A percentile compares a stretch with the other conserved stretches of the same genome.
These are phyloP conservation scores for Bergia puertoricense DNA, from an alignment of 92 coral and sea anemone genomes.

Conservation along the genomic window DNA sequence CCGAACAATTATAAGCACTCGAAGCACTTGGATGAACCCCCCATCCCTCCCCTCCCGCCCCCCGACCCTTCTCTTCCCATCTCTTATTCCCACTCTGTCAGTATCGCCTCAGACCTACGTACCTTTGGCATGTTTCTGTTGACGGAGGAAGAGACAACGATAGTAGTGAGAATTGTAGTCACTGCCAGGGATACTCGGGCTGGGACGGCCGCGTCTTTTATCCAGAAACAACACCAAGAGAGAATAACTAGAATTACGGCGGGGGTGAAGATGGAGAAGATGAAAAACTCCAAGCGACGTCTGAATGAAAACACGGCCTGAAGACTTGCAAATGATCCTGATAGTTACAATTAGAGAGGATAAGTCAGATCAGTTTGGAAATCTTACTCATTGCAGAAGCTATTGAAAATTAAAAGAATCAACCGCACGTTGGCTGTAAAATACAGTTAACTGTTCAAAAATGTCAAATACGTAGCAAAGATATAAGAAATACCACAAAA, in stretches of 20 bases:
- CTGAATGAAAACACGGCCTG: slow-evolving; percentile 59
- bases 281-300: slow-evolving; percentile 72
- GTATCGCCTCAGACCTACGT: not conserved
- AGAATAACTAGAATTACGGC: slow-evolving; percentile 63
- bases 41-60: too few species aligned
- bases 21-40: too few species aligned
- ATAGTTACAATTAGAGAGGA: not conserved
- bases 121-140: slow-evolving; percentile 81
- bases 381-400: too few species aligned
- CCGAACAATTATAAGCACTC: too few species aligned
- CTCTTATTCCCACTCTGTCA: not conserved
- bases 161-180: slow-evolving; percentile 70
- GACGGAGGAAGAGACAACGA: slow-evolving; percentile 65
- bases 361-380: too few species aligned
- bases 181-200: slow-evolving; percentile 74
- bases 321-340: slow-evolving; percentile 64
- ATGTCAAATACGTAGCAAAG: too few species aligned
- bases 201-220: slow-evolving; percentile 64
- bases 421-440: not conserved
- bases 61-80: not conserved
- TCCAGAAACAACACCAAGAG: slow-evolving; percentile 81
- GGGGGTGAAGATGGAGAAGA: slow-evolving; percentile 65
- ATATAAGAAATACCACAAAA: too few species aligned
- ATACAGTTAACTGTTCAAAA: too few species aligned
- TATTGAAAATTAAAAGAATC: not conserved